A percentile compares a stretch with the other conserved stretches of the same genome.
These are phyloP conservation scores for Calliphora vomitoria DNA, from an alignment of 2,888 invertebrate genomes.

Conservation along the genomic window DNA sequence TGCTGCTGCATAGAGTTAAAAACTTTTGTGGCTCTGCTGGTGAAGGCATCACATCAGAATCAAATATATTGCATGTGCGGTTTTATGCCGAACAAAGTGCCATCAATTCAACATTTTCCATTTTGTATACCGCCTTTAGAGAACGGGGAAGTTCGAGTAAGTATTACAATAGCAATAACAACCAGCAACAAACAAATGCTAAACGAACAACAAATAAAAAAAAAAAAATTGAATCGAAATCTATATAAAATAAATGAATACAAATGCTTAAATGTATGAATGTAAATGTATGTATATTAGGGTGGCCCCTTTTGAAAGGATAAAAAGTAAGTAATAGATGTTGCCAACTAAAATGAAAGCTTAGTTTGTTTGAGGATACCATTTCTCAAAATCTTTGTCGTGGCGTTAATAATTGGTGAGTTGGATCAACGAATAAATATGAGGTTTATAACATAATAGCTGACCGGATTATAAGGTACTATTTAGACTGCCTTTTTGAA, in stretches of 20 bases:
- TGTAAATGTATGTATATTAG: neutral
- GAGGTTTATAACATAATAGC: too few species aligned
- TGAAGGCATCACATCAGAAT: conserved; percentile 89
- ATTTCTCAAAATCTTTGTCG: too few species aligned
- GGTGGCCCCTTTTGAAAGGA: too few species aligned
- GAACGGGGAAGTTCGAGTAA: conserved; percentile 81
- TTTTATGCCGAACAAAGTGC: conserved; percentile 89
- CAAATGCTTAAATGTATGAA: conserved; percentile 37
- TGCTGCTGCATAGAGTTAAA: conserved; percentile 85
- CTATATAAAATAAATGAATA: conserved; percentile 56
- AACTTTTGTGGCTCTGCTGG: conserved; percentile 95
- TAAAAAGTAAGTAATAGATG: too few species aligned
- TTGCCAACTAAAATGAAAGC: too few species aligned
- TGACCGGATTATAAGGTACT: too few species aligned
- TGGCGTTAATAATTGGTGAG: too few species aligned
- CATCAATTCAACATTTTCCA: conserved; percentile 88
- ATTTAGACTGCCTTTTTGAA: too few species aligned
- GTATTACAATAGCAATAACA: conserved; percentile 48
- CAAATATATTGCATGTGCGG: conserved; percentile 90
- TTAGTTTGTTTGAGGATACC: too few species aligned
- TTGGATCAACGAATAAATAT: too few species aligned
- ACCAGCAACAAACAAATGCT: conserved; percentile 1
- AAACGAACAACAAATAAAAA: neutral
- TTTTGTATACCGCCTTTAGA: conserved; percentile 91
- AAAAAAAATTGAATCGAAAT: conserved; percentile 38